phyloP scores from a whole-genome alignment of 1,140 invertebrate species.

The Ips nitidus region DNA sequence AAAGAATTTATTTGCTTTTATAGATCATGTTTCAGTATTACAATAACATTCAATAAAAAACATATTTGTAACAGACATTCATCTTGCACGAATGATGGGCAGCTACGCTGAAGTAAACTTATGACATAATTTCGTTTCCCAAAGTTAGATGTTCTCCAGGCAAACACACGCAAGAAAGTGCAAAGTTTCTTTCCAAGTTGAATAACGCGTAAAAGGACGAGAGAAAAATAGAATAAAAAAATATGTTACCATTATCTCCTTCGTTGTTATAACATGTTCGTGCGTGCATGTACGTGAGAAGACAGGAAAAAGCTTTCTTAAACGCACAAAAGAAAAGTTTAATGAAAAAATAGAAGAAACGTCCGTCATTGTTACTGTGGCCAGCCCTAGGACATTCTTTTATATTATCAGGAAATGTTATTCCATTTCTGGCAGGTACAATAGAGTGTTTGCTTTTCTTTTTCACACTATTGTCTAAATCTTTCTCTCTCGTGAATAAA shows the following conservation, averaged over 20 bases:
- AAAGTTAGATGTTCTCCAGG: too few species aligned
- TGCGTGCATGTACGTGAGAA: conserved; percentile 12
- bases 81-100: too few species aligned
- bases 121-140: too few species aligned
- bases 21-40: too few species aligned
- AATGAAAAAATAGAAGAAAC: conserved; percentile 15
- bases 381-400: background rate
- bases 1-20: too few species aligned
- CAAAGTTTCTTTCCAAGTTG: background rate
- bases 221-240: conserved; percentile 6
- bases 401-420: background rate
- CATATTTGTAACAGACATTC: too few species aligned
- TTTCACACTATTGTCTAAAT: background rate
- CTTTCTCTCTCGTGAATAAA: too few species aligned
- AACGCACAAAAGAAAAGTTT: conserved; percentile 9
- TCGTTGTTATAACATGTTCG: conserved; percentile 5
- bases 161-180: too few species aligned
- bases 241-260: conserved; percentile 12
- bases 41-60: too few species aligned
- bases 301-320: conserved; percentile 12
- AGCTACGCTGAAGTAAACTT: too few species aligned
- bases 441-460: conserved; percentile 1
- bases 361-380: conserved; percentile 13
- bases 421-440: background rate
- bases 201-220: conserved; percentile 1